Evolutionary conservation across 2,888 invertebrate species (phyloP).

Genomic region (Myopa testacea): DNA sequence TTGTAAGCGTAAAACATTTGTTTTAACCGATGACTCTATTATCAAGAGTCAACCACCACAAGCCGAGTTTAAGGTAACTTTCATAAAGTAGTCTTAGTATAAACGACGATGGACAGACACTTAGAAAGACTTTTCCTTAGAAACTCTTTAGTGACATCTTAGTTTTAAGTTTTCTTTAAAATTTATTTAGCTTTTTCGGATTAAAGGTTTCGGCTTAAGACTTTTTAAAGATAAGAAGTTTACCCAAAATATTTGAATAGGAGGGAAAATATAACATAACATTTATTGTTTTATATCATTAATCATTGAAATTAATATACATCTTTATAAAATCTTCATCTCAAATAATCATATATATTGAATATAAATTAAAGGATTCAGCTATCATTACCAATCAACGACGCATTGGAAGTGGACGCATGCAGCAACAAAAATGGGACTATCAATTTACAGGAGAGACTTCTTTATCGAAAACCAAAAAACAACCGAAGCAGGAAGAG

Average conservation of each 20-base stretch:
- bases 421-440: constrained; percentile 60
- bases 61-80: constrained; percentile 57
- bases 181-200: no score
- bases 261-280: not conserved
- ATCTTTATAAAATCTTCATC: no score
- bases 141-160: not conserved
- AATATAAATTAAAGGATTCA: constrained; percentile 53
- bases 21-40: constrained; percentile 59
- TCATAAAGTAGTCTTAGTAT: not conserved
- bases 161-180: no score
- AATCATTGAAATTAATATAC: no score
- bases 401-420: constrained; percentile 65
- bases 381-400: constrained; percentile 60
- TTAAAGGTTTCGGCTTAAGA: not conserved
- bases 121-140: not conserved
- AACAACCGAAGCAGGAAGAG: constrained; percentile 35
- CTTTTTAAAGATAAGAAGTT: not conserved
- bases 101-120: not conserved
- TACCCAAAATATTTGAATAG: not conserved
- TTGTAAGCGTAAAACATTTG: constrained; percentile 58
- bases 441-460: constrained; percentile 42
- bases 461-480: constrained; percentile 36
- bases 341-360: not conserved
- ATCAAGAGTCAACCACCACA: constrained; percentile 61
- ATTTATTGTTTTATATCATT: no score